Conservation (phyloP, 2,888 invertebrate genomes). For the Macroteleia sp. region DNA sequence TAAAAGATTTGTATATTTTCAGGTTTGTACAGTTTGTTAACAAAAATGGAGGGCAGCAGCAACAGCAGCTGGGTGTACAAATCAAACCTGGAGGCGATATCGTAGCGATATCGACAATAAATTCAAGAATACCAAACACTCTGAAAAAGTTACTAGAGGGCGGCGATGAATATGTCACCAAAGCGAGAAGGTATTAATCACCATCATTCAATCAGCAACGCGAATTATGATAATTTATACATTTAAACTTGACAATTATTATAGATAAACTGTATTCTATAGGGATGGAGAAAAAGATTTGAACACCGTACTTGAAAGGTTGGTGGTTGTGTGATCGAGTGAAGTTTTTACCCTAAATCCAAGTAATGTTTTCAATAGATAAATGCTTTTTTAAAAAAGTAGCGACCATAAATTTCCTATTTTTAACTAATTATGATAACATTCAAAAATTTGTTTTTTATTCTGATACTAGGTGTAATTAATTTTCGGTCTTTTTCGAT, state of each 20-base stretch:
- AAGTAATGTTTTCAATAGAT: too few species aligned
- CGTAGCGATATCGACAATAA: slow-evolving; percentile 86
- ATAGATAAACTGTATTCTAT: slow-evolving; percentile 39
- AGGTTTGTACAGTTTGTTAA: slow-evolving; percentile 89
- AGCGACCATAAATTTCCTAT: too few species aligned
- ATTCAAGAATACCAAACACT: slow-evolving; percentile 85
- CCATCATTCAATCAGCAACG: background rate
- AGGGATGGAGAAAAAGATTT: slow-evolving; percentile 77
- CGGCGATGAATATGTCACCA: slow-evolving; percentile 84
- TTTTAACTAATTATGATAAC: too few species aligned
- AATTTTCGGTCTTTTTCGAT: too few species aligned
- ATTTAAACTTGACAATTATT: slow-evolving; percentile 14
- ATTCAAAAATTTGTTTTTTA: too few species aligned
- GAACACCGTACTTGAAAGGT: slow-evolving; percentile 77
- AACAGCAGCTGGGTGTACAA: slow-evolving; percentile 90
- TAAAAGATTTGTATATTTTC: too few species aligned
- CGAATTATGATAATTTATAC: too few species aligned
- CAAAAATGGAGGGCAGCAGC: slow-evolving; percentile 86
- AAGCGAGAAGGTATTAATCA: slow-evolving; percentile 86
- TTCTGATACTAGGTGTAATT: too few species aligned
- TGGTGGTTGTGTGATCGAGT: slow-evolving; percentile 67
- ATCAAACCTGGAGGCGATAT: slow-evolving; percentile 88
- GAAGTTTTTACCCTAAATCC: too few species aligned
- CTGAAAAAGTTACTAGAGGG: slow-evolving; percentile 85
- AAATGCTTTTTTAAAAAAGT: too few species aligned